Percentiles rank a stretch among this genome's conserved stretches.
Conservation (phyloP, 37 sponge, comb jelly and placozoan genomes). For the Ianthella basta region DNA sequence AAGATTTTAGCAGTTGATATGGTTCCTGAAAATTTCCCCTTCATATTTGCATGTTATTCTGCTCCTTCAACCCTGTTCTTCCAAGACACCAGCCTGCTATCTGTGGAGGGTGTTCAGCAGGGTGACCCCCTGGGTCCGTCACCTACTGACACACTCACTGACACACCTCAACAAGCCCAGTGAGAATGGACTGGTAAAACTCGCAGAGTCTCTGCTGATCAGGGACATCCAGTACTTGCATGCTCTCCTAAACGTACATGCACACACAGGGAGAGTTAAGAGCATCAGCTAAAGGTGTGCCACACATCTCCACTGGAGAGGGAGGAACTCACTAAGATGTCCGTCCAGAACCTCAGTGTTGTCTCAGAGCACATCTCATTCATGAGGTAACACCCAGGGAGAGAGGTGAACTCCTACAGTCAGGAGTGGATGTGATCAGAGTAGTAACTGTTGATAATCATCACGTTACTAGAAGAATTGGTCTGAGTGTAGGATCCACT, state of each 20-base stretch:
- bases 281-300: not conserved
- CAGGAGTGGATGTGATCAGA: not conserved
- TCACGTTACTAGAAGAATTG: no score
- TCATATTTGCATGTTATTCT: not conserved
- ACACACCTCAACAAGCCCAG: slow-evolving; percentile 58
- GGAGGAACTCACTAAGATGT: slow-evolving; percentile 49
- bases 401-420: slow-evolving; percentile 56
- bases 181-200: slow-evolving; percentile 44
- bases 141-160: not conserved
- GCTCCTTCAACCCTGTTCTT: not conserved
- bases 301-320: not conserved
- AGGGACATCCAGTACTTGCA: not conserved
- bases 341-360: slow-evolving; percentile 64
- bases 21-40: no score
- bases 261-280: not conserved
- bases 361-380: slow-evolving; percentile 67
- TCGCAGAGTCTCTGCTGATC: slow-evolving; percentile 30
- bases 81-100: not conserved
- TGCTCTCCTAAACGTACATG: slow-evolving; percentile 60
- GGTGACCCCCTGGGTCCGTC: not conserved
- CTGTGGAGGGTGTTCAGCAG: not conserved
- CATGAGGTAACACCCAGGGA: slow-evolving; percentile 67
- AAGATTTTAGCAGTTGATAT: no score
- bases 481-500: no score
- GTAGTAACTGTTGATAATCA: no score